A percentile compares a stretch with the other conserved stretches of the same genome.
Conservation (phyloP, 1,140 invertebrate species). For the Drosophila pallidifrons region DNA sequence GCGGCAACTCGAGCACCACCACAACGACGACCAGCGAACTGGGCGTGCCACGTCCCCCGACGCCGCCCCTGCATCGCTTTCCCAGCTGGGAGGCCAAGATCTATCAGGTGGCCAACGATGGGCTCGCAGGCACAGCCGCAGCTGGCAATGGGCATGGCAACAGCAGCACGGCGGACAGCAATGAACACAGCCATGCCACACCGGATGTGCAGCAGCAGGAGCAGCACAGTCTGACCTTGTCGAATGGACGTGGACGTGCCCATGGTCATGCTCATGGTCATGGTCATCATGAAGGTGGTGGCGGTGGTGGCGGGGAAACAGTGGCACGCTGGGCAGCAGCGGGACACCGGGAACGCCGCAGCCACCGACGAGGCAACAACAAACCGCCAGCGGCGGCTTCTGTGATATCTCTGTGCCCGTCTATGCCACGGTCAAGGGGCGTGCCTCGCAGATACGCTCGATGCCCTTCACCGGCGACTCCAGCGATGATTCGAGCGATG, state of each 20-base stretch:
- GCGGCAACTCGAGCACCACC: slow-evolving; percentile 86
- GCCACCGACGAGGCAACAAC: slow-evolving; percentile 84
- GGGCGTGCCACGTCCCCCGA: slow-evolving; percentile 90
- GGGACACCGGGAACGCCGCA: slow-evolving; percentile 75
- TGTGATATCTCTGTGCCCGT: slow-evolving; percentile 96
- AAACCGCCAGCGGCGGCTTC: slow-evolving; percentile 88
- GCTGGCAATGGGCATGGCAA: slow-evolving; percentile 20
- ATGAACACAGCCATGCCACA: slow-evolving; percentile 35
- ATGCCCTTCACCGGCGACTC: slow-evolving; percentile 98
- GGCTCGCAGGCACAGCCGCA: slow-evolving; percentile 85
- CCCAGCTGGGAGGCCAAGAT: slow-evolving; percentile 98
- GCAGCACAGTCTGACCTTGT: slow-evolving; percentile 42
- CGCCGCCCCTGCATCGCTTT: slow-evolving; percentile 94
- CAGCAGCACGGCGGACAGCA: slow-evolving; percentile 37
- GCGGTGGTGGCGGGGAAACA: no score
- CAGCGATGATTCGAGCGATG: slow-evolving; percentile 97
- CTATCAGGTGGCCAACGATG: slow-evolving; percentile 95
- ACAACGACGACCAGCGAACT: slow-evolving; percentile 84
- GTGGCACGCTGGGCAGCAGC: slow-evolving; percentile 51
- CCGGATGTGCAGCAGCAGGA: slow-evolving; percentile 77
- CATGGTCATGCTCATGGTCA: slow-evolving; percentile 36
- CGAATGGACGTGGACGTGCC: slow-evolving; percentile 45
- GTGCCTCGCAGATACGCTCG: slow-evolving; percentile 97
- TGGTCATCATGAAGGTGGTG: no score
- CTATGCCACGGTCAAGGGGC: slow-evolving; percentile 97